Evolutionary conservation across 2,888 invertebrate species (phyloP), one percentile per base, ranked within the genome.

Genomic region (Petrolisthes cinctipes): DNA sequence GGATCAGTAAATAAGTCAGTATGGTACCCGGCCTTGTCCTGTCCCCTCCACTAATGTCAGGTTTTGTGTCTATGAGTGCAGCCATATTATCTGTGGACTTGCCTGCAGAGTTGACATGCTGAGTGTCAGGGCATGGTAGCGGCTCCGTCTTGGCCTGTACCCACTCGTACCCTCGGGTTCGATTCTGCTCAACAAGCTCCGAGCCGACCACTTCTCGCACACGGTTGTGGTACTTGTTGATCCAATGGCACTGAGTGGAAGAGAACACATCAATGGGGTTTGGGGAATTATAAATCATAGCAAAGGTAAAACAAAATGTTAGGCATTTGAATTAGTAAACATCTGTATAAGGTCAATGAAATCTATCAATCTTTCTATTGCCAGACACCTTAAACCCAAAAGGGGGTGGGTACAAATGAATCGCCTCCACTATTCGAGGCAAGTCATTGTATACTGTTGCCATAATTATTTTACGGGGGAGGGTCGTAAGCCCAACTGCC

Each of bases 81-180:
- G 87, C 87, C 79, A 80, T 87, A 75, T 68, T 80, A 79, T 76
- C 68, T 23, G 82, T 17, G 20, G 84, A 87, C 87, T 87, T 87
- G 87, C 87, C 87, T 87, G 81, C 51, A 61, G 84, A n/a, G n/a
- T 20, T 6, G 71, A 20, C 20, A 6, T n/a, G 20, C n/a, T 1
- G n/a, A 6, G 14, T 7, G 20, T 6, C 71, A 17, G 66, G n/a
- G 78, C 90, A 90, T 17, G 85, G 78, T 2, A 91, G 57, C 11
- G 89, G 90, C 85, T 90, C 71, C 17, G 91, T 91, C 71, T 90
- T 91, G 68, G 86, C 14, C 61, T 82, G 9, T 83, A 91, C 80
- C 91, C 91, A 91, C 37, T 87, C 86, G 37, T 86, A 88, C 5
- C 82, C 90, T 51, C 54, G 57, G 0, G 9, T 75, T 2, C 85